Evolutionary conservation across 2,113 vertebrate species (phyloP), one percentile per base, ranked within the genome.

Genomic region (Eudorcas thomsonii): DNA sequence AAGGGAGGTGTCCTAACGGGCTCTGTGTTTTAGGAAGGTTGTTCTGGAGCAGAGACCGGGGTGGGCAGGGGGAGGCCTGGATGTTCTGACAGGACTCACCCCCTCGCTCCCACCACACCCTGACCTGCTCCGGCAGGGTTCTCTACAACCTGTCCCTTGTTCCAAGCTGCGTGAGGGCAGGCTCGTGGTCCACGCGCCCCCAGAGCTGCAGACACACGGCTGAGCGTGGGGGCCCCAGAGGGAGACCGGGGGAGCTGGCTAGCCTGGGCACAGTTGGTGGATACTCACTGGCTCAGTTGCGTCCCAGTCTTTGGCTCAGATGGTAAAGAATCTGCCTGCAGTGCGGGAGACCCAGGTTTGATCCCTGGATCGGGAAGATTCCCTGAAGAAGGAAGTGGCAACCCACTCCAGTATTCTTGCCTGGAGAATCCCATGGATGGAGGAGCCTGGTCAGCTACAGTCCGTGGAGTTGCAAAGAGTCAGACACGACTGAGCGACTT

Each of bases 21-120:
- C 5, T 43, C 6, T 55, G 57, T 74, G 64, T 74, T 60, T 88
- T 81, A 57, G 82, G 74, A 57, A 85, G 59, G 21, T 10, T 1
- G 2, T 74, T 50, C 23, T 54, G 26, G 50, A 12, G 2, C 4
- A 0, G 17, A 6, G 78, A 2, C 28, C 0, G 1, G 28, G 2
- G 5, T 3, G 3, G 26, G 50, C 45, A 52, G 1, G 78, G 19
- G 12, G 48, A 50, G n/a, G 4, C 15, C 23, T 13, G 7, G 26
- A 60, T 25, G 6, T 45, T 36, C 26, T 13, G 0, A 7, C 9
- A 6, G 10, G n/a, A 8, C 6, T 15, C n/a, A 25, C 2, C 0
- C 3, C 17, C 43, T 60, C 33, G 50, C 48, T 77, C 71, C 36
- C 0, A 2, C 0, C 48, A 28, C 1, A 17, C 25, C 28, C 74